Evolutionary conservation across 1,140 invertebrate species (phyloP), one percentile per base, ranked within the genome.

Genomic region (Caenorhabditis briggsae): DNA sequence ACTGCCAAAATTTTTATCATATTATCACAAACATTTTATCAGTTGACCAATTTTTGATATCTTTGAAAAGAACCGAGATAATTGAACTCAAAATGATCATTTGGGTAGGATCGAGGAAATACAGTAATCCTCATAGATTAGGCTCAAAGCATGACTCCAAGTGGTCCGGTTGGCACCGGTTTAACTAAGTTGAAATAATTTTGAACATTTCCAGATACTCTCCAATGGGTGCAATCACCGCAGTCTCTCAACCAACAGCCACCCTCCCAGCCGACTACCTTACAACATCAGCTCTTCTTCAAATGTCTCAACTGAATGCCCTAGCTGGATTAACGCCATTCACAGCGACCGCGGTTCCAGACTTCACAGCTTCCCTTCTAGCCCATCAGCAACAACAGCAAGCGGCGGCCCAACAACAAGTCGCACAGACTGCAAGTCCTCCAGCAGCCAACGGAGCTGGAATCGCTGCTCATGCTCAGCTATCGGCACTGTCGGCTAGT

Each of bases 161-260:
- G n/a, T n/a, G n/a, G n/a, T n/a, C n/a, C n/a, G n/a, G n/a, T n/a
- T n/a, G n/a, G n/a, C n/a, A n/a, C n/a, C n/a, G n/a, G n/a, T n/a
- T n/a, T n/a, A n/a, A n/a, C n/a, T n/a, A n/a, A n/a, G n/a, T n/a
- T n/a, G n/a, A n/a, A n/a, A n/a, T n/a, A n/a, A n/a, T n/a, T n/a
- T n/a, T n/a, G n/a, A n/a, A n/a, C n/a, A n/a, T n/a, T n/a, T 93
- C 96, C 53, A 86, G 96, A 94, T 98, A 97, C 94, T 97, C 96
- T 91, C 97, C 97, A 90, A 94, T 97, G 93, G 96, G 89, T 12
- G 88, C 96, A 90, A 96, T 96, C 20, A 86, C 88, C 48, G 56
- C 90, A 56, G 83, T 59, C 12, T 46, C 56, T 33, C 53, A 58
- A 46, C 61, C 70, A 56, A 70, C 85, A 25, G 25, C 82, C 12